These are phyloP conservation scores for Peromyscus attwateri DNA, from an alignment of 2,797 vertebrate species.

Conservation along the genomic window DNA sequence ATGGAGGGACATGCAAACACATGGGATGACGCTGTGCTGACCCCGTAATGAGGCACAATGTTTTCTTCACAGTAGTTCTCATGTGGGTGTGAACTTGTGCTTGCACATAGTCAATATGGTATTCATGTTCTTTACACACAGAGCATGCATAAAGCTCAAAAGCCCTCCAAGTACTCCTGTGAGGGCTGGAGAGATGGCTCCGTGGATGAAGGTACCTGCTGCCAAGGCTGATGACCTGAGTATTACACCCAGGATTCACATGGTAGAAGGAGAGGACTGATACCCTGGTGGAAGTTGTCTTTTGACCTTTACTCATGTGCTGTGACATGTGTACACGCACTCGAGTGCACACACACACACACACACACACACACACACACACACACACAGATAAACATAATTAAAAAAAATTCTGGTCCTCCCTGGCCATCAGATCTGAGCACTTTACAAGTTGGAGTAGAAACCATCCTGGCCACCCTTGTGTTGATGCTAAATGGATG, in stretches of 20 bases:
- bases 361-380: neutral
- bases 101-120: fast-evolving
- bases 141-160: fast-evolving
- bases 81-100: neutral
- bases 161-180: neutral
- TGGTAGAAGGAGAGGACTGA: neutral
- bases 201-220: neutral
- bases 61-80: neutral
- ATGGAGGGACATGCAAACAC: neutral
- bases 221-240: neutral
- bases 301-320: neutral
- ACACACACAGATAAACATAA: neutral
- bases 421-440: neutral
- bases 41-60: fast-evolving
- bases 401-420: neutral
- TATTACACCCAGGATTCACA: neutral
- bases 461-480: neutral
- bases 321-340: neutral
- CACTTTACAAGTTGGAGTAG: neutral
- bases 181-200: neutral
- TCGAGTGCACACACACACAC: neutral
- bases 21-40: fast-evolving
- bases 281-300: neutral
- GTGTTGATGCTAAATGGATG: slow-evolving; percentile 17
- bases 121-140: neutral